Conservation (phyloP, 2,113 vertebrate species). For the Picathartes gymnocephalus region DNA sequence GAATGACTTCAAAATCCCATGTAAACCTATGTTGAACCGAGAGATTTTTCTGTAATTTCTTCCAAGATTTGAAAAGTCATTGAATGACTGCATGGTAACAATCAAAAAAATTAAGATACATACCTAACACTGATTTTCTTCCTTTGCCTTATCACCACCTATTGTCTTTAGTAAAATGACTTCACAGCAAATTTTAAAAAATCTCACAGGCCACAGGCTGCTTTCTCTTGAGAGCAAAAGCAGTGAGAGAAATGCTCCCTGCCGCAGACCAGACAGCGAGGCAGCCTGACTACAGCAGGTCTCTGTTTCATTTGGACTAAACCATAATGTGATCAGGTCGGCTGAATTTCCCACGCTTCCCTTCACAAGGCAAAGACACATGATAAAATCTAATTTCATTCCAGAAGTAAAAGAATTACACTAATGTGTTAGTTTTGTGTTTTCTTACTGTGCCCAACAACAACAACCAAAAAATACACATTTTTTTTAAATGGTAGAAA, state of each 20-base stretch:
- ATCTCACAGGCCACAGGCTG: not conserved
- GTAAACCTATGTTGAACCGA: not conserved
- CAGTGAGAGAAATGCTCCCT: not conserved
- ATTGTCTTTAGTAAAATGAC: not conserved
- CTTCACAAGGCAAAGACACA: not conserved
- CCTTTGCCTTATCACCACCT: not conserved
- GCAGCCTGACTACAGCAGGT: not conserved
- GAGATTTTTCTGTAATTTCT: not conserved
- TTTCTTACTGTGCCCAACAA: not conserved
- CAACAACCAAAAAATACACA: fast-evolving
- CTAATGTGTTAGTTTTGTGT: not conserved
- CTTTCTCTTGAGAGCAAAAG: not conserved
- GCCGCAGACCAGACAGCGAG: not conserved
- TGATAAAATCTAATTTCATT: not conserved
- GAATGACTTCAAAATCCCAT: not conserved
- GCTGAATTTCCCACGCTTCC: not conserved
- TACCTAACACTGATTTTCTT: not conserved
- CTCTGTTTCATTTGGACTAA: not conserved
- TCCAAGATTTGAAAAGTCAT: not conserved
- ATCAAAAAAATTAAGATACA: not conserved
- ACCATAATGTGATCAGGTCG: fast-evolving
- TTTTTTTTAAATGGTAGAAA: not conserved
- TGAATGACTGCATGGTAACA: not conserved
- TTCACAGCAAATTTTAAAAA: not conserved
- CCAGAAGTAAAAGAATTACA: not conserved